phyloP scores from a whole-genome alignment of 2,113 vertebrate species.

The Cyanoliseus patagonus region DNA sequence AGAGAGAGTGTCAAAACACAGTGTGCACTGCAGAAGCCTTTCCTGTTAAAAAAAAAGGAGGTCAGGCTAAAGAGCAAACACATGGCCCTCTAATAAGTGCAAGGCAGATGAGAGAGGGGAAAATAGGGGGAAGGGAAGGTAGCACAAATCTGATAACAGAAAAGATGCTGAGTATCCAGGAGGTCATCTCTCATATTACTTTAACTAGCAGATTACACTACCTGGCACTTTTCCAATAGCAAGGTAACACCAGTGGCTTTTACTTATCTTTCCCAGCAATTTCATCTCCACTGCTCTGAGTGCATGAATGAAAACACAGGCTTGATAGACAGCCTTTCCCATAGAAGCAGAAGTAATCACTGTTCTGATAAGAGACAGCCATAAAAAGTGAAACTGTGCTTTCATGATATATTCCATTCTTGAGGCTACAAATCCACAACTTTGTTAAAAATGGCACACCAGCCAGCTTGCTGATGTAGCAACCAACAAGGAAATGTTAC shows the following conservation, averaged over 20 bases:
- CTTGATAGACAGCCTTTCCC: neutral
- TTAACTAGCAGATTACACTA: neutral
- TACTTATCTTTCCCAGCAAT: constrained; percentile 1
- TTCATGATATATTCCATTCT: neutral
- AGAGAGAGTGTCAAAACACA: neutral
- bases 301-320: neutral
- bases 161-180: neutral
- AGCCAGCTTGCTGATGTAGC: neutral
- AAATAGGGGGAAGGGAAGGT: neutral
- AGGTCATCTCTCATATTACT: neutral
- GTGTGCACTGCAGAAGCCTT: neutral
- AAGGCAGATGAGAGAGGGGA: neutral
- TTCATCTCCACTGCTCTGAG: neutral
- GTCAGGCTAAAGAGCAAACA: neutral
- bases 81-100: neutral
- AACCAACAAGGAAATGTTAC: neutral
- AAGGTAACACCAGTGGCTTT: neutral
- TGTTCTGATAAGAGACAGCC: neutral
- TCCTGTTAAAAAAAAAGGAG: neutral
- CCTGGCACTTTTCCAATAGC: neutral
- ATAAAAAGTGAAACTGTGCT: neutral
- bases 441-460: neutral
- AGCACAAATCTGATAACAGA: neutral
- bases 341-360: neutral
- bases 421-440: neutral